Percentiles rank a stretch among this genome's conserved stretches.
phyloP scores from a whole-genome alignment of 64 coral and sea anemone genomes.

The Hydrozoanthus tunicans region DNA sequence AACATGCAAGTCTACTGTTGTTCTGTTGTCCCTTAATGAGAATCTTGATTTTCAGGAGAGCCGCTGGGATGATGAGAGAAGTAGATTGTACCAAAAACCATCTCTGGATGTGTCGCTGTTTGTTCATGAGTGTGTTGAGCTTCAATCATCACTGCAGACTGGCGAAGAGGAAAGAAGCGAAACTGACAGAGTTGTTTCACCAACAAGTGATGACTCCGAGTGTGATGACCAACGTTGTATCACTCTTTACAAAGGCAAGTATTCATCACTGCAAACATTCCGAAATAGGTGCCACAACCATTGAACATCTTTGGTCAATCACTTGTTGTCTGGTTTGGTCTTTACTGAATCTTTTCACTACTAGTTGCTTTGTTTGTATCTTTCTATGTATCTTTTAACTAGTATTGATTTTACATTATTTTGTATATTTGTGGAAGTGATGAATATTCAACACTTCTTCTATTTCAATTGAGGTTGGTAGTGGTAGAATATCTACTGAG shows the following conservation, averaged over 20 bases:
- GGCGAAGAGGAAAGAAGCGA: conserved; percentile 39
- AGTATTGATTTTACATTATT: too few relatives aligned
- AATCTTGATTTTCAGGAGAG: neutral
- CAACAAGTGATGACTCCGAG: conserved; percentile 58
- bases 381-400: too few relatives aligned
- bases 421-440: too few relatives aligned
- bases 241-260: conserved; percentile 34
- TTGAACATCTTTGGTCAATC: too few relatives aligned
- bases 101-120: conserved; percentile 70
- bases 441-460: too few relatives aligned
- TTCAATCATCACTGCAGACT: conserved; percentile 62
- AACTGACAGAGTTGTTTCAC: conserved; percentile 50
- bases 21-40: too few relatives aligned
- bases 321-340: too few relatives aligned
- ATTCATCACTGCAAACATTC: neutral
- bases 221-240: conserved; percentile 7
- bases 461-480: too few relatives aligned
- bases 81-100: neutral
- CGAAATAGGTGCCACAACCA: too few relatives aligned
- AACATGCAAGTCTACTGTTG: neutral
- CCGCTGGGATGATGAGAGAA: neutral
- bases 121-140: conserved; percentile 96
- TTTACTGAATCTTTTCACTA: too few relatives aligned
- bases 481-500: too few relatives aligned
- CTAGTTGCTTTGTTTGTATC: too few relatives aligned